Evolutionary conservation across 2,797 vertebrate species (phyloP), one percentile per base, ranked within the genome.

Genomic region (Eupleurogrammus muticus): DNA sequence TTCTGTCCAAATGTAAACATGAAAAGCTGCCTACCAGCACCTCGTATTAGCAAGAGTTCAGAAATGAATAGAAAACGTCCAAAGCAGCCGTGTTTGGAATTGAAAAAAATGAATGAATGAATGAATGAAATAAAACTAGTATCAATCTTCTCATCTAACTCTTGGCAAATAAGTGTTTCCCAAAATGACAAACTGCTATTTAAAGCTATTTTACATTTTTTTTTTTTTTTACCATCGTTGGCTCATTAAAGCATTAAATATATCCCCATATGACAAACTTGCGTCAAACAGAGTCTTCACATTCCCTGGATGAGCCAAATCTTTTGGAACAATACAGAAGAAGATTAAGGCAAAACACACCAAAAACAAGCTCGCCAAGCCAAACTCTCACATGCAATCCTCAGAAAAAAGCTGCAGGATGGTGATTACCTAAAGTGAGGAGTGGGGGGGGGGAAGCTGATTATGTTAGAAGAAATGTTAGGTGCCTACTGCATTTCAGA

Each of bases 331-430:
- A 76, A 73, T 42, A 66, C 5, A 76, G 66, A 71, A 57, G 24
- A 63, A 4, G 36, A 48, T 77, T 82, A 92, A 92, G 89, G 90
- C 90, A 73, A 68, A 74, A 81, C 21, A 65, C 49, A 81, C 21
- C 71, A 44, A 52, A 59, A 70, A 60, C 47, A 74, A 59, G 9
- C 20, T 32, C 35, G 8, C 16, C 14, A 74, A 71, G 60, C 13
- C 10, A 56, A 56, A 67, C 4, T 67, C 32, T 67, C 16, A 70
- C 7, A 75, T 24, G 58, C 73, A 83, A 55, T 6, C 17, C 47
- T 21, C 11, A 42, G n/a, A n/a, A 48, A 34, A n/a, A 44, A 70
- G 65, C 36, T 57, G 66, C 54, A 64, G 51, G 53, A 48, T 48
- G 19, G 79, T 23, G 21, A 2, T 60, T 36, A 20, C 70, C 35